Evolutionary conservation across 2,113 vertebrate species (phyloP).

Genomic region (Menura novaehollandiae): DNA sequence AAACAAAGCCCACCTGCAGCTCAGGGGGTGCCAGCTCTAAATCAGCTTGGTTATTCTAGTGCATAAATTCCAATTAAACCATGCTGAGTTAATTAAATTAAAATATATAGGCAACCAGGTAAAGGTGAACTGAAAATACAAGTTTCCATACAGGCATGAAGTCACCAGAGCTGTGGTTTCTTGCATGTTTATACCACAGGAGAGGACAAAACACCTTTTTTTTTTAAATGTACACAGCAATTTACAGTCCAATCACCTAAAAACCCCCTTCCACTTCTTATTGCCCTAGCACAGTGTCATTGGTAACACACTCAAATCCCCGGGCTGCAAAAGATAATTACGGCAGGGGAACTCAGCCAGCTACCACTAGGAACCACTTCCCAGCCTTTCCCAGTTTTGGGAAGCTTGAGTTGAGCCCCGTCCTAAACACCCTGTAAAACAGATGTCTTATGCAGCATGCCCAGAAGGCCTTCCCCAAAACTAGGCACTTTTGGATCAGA

Average conservation of each 20-base stretch:
- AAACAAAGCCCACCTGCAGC: background rate
- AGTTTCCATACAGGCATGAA: background rate
- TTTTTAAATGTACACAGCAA: background rate
- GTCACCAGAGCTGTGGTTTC: background rate
- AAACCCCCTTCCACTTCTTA: background rate
- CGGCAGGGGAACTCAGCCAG: background rate
- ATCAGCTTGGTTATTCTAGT: background rate
- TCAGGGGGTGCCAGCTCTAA: background rate
- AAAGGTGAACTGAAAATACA: background rate
- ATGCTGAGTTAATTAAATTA: background rate
- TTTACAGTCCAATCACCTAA: background rate
- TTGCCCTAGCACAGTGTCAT: background rate
- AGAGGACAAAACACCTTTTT: background rate
- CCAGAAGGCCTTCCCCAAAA: slow-evolving; percentile 35
- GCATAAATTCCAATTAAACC: background rate
- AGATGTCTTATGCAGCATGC: slow-evolving; percentile 39
- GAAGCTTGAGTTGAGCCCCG: background rate
- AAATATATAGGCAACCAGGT: background rate
- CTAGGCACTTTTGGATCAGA: slow-evolving; percentile 32
- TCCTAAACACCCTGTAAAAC: slow-evolving; percentile 52
- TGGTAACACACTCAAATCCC: background rate
- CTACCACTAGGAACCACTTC: background rate
- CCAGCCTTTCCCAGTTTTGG: slow-evolving; percentile 3
- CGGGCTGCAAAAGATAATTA: background rate
- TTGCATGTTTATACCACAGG: background rate